phyloP scores from a whole-genome alignment of 2,797 vertebrate genomes.

The Paguma larvata region DNA sequence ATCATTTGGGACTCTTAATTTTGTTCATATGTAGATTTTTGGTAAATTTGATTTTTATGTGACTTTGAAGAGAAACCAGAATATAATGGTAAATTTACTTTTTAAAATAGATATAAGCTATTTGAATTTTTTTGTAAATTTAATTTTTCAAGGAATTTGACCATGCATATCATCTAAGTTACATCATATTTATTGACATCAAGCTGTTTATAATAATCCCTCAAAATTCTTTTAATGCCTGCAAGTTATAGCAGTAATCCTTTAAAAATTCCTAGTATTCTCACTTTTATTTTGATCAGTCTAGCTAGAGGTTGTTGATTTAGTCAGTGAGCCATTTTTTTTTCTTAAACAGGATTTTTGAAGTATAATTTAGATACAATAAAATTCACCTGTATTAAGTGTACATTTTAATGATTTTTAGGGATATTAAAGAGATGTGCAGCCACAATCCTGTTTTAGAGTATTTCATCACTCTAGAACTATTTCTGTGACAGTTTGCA shows the following conservation, averaged over 20 bases:
- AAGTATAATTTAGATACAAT: background rate
- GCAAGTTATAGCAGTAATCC: background rate
- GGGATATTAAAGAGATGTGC: background rate
- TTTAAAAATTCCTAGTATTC: background rate
- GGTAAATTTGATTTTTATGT: background rate
- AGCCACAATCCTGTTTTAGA: background rate
- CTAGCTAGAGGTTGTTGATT: background rate
- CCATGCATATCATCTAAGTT: constrained; percentile 4
- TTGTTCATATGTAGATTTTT: background rate
- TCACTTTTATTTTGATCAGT: background rate
- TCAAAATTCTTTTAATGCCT: constrained; percentile 13
- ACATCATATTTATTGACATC: background rate
- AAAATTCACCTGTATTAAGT: background rate
- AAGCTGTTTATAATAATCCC: background rate
- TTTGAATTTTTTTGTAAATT: background rate
- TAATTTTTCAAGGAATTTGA: constrained; percentile 5
- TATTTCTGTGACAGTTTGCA: background rate
- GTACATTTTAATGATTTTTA: constrained; percentile 9
- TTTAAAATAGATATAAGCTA: background rate
- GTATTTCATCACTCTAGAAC: background rate
- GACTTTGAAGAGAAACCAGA: no score
- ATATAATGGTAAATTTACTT: background rate
- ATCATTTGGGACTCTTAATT: background rate
- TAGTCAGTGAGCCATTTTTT: background rate
- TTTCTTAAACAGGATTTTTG: background rate